phyloP scores from a whole-genome alignment of 2,888 invertebrate genomes.

The Conistra vaccinii region DNA sequence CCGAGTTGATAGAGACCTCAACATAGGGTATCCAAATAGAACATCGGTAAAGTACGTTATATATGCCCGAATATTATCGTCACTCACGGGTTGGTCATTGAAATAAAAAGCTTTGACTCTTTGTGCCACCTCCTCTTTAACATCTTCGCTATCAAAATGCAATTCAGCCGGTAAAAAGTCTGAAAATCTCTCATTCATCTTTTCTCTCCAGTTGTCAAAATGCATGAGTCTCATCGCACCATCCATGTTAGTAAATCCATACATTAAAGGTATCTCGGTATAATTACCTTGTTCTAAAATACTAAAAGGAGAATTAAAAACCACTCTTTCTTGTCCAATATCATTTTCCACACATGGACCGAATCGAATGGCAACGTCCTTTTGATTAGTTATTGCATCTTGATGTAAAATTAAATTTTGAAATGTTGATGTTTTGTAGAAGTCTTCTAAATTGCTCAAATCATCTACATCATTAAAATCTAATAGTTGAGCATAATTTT shows the following conservation, averaged over 20 bases:
- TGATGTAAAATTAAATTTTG: slow-evolving; percentile 61
- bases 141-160: slow-evolving; percentile 66
- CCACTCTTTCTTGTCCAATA: slow-evolving; percentile 60
- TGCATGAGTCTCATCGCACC: slow-evolving; percentile 62
- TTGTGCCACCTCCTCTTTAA: slow-evolving; percentile 67
- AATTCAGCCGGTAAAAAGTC: slow-evolving; percentile 75
- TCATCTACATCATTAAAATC: slow-evolving; percentile 74
- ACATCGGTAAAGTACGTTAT: slow-evolving; percentile 78
- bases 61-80: slow-evolving; percentile 58
- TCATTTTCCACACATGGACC: slow-evolving; percentile 73
- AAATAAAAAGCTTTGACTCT: slow-evolving; percentile 74
- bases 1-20: slow-evolving; percentile 69
- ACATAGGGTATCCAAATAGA: slow-evolving; percentile 70
- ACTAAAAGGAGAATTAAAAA: slow-evolving; percentile 59
- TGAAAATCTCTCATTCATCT: slow-evolving; percentile 73
- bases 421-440: slow-evolving; percentile 73
- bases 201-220: slow-evolving; percentile 64
- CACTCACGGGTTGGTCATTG: slow-evolving; percentile 64
- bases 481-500: slow-evolving; percentile 71
- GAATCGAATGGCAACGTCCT: slow-evolving; percentile 57
- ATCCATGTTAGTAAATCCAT: slow-evolving; percentile 75
- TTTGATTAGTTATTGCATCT: slow-evolving; percentile 35
- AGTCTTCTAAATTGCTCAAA: slow-evolving; percentile 73
- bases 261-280: slow-evolving; percentile 61
- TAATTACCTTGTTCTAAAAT: slow-evolving; percentile 60